phyloP scores from a whole-genome alignment of 1,140 invertebrate genomes.

The Ceratitis capitata region DNA sequence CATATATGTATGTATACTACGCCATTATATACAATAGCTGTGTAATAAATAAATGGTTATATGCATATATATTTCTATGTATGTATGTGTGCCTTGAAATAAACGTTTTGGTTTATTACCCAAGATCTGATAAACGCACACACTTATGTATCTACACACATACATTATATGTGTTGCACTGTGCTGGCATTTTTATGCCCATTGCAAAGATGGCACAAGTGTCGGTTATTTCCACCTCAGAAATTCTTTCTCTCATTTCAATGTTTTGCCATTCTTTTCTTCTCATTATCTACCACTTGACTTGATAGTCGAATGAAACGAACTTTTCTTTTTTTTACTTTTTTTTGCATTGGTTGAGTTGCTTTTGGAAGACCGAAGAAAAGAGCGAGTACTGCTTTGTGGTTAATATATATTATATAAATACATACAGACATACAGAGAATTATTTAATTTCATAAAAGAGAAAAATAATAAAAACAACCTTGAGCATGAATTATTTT shows the following conservation, averaged over 20 bases:
- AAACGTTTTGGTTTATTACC: background rate
- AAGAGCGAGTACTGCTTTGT: too few relatives aligned
- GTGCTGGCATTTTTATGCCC: background rate
- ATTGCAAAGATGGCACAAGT: constrained; percentile 2
- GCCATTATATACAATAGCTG: background rate
- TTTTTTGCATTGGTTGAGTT: background rate
- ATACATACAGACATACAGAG: too few relatives aligned
- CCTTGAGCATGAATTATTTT: too few relatives aligned
- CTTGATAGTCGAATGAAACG: background rate
- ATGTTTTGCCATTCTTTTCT: background rate
- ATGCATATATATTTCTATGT: background rate
- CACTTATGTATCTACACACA: background rate
- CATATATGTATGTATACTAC: background rate
- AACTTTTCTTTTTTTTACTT: background rate
- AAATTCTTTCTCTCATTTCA: background rate
- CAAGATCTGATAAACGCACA: background rate
- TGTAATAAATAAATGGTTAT: background rate
- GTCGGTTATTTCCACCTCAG: constrained; percentile 30
- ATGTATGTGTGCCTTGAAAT: background rate
- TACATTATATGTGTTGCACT: background rate
- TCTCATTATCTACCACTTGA: constrained; percentile 13
- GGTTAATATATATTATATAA: too few relatives aligned
- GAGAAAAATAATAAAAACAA: too few relatives aligned
- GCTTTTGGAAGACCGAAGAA: too few relatives aligned
- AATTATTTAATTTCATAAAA: too few relatives aligned